A percentile compares a stretch with the other conserved stretches of the same genome.
Conservation (phyloP, 2,113 vertebrate species). For the Cephalopterus ornatus region DNA sequence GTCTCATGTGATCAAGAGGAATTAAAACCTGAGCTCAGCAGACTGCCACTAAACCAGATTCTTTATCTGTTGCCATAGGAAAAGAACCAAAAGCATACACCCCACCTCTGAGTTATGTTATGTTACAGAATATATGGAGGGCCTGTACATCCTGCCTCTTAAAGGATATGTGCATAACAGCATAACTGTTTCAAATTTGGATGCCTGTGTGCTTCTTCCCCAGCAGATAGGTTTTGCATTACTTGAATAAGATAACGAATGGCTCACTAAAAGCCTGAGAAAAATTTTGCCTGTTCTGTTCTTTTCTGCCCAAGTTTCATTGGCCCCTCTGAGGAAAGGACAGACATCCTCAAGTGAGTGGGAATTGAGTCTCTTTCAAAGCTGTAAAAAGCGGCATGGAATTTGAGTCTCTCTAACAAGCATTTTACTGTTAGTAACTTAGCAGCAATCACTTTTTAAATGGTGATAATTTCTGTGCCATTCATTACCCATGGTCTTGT, state of each 20-base stretch:
- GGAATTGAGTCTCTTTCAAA: background rate
- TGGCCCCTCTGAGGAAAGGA: background rate
- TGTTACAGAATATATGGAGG: background rate
- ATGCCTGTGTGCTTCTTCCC: background rate
- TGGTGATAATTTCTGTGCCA: background rate
- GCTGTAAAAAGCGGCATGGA: background rate
- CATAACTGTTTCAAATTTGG: background rate
- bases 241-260: background rate
- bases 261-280: background rate
- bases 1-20: background rate
- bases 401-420: background rate
- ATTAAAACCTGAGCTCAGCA: background rate
- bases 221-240: background rate
- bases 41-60: background rate
- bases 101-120: background rate
- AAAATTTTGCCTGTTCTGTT: background rate
- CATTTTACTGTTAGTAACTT: background rate
- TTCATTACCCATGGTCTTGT: background rate
- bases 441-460: background rate
- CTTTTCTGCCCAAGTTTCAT: background rate
- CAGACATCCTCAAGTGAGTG: background rate
- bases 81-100: background rate
- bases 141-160: background rate
- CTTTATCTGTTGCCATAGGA: background rate
- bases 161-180: background rate